These are phyloP conservation scores for Cyrtonyx montezumae DNA, from an alignment of 2,113 vertebrate species.

Conservation along the genomic window DNA sequence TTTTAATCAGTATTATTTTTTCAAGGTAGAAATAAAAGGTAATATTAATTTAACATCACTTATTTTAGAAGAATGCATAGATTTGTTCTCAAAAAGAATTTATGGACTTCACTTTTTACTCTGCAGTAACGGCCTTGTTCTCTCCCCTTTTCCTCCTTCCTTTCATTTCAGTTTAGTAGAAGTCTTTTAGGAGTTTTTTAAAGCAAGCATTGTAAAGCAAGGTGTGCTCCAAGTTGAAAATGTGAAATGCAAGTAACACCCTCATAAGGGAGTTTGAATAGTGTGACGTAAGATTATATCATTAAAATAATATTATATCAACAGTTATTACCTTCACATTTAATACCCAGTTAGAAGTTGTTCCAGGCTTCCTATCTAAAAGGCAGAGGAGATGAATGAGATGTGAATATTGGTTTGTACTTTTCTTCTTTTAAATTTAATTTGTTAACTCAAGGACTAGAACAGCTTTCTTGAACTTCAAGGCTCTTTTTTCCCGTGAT, in stretches of 20 bases:
- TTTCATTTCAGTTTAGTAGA: not conserved
- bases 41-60: not conserved
- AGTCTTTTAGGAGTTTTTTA: not conserved
- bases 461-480: not conserved
- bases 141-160: not conserved
- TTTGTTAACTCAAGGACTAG: not conserved
- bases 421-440: not conserved
- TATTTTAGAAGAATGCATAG: not conserved
- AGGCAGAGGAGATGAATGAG: not conserved
- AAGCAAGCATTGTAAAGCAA: not conserved
- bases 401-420: fast-evolving
- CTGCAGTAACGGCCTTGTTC: not conserved
- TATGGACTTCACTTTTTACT: not conserved
- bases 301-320: not conserved
- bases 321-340: not conserved
- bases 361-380: not conserved
- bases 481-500: not conserved
- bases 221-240: not conserved
- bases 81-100: not conserved
- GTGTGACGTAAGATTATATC: not conserved
- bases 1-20: not conserved
- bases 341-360: not conserved
- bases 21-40: not conserved
- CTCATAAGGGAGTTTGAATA: not conserved
- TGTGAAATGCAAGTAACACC: not conserved